These are phyloP conservation scores for Cossypha caffra DNA, from an alignment of 2,797 vertebrate genomes.

Conservation along the genomic window DNA sequence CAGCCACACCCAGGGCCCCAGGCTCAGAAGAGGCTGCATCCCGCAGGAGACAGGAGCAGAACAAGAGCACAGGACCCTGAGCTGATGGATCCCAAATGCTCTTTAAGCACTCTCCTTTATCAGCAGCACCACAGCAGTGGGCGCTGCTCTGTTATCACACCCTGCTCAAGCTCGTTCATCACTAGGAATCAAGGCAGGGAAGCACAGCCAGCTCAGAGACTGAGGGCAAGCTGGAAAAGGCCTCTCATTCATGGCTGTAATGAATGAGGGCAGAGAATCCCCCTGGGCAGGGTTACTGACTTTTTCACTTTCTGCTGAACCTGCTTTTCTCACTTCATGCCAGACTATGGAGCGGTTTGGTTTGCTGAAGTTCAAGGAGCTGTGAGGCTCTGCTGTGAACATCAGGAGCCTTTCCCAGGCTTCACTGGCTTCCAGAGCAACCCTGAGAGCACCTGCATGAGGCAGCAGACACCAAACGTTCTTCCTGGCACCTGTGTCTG, in stretches of 20 bases:
- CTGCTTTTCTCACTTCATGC: neutral
- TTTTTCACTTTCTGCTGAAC: neutral
- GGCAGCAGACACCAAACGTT: neutral
- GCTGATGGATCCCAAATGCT: accelerated
- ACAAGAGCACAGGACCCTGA: accelerated
- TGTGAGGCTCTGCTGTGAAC: neutral
- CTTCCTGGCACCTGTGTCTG: accelerated
- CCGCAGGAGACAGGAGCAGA: neutral
- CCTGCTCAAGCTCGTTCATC: neutral
- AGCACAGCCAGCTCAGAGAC: neutral
- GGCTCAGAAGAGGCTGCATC: neutral
- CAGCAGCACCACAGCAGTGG: neutral
- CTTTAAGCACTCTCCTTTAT: neutral
- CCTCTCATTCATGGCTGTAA: neutral
- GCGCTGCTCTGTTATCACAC: neutral
- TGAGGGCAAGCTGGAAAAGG: neutral
- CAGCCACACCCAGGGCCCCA: accelerated
- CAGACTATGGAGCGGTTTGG: neutral
- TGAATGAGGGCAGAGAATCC: neutral
- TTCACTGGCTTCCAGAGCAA: neutral
- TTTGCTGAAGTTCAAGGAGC: neutral
- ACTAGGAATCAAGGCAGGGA: neutral
- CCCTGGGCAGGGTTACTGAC: neutral
- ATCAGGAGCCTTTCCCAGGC: neutral
- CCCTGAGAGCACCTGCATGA: neutral